phyloP scores from a whole-genome alignment of 2,888 invertebrate genomes.

The Pandemis cinnamomeana region DNA sequence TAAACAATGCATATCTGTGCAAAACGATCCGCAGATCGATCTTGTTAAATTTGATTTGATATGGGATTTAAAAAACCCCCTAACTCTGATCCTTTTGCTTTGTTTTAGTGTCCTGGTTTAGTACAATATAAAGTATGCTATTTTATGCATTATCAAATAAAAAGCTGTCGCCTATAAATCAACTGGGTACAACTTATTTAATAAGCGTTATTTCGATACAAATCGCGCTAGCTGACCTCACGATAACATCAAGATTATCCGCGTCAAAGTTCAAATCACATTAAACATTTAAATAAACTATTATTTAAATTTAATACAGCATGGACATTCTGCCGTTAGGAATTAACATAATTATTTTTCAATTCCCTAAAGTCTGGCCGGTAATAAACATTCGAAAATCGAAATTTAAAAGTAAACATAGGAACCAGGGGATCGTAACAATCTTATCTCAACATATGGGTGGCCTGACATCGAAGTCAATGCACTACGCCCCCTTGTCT shows the following conservation, averaged over 20 bases:
- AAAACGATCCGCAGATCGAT: no score
- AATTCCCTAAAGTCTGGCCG: conserved; percentile 15
- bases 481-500: conserved; percentile 57
- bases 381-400: conserved; percentile 24
- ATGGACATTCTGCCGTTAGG: conserved; percentile 34
- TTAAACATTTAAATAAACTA: conserved; percentile 38
- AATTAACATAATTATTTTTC: conserved; percentile 25
- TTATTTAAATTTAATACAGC: conserved; percentile 41
- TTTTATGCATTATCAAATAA: not conserved
- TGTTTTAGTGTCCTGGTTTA: not conserved
- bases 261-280: conserved; percentile 22
- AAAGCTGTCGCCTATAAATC: not conserved
- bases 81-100: not conserved
- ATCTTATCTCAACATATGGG: conserved; percentile 61
- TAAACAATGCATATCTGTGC: no score
- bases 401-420: conserved; percentile 49
- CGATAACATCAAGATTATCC: conserved; percentile 32
- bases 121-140: not conserved
- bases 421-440: conserved; percentile 51
- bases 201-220: conserved; percentile 14
- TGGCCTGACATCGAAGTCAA: conserved; percentile 61
- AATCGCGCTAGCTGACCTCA: conserved; percentile 10
- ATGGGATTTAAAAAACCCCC: not conserved
- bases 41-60: no score
- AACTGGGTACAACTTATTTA: not conserved